phyloP scores from a whole-genome alignment of 2,888 invertebrate species.

The Drosophila parthenogenetica region DNA sequence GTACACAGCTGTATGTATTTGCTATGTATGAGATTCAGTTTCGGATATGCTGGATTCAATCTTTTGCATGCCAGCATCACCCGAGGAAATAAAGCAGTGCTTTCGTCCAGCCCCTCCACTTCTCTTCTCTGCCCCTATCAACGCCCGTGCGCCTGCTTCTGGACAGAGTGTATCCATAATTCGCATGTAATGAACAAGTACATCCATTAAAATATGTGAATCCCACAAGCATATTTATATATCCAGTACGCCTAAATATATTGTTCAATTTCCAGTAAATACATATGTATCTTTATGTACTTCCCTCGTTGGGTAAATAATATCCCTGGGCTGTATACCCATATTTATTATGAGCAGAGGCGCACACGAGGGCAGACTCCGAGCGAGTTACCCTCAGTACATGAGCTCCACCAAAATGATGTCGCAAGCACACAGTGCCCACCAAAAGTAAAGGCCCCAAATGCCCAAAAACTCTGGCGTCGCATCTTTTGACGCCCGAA shows the following conservation, averaged over 20 bases:
- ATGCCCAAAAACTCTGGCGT: constrained; percentile 29
- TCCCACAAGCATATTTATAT: constrained; percentile 3
- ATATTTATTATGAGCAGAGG: constrained; percentile 7
- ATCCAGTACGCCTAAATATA: constrained; percentile 7
- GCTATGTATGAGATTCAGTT: constrained; percentile 44
- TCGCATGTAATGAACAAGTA: constrained; percentile 24
- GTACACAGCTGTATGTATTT: constrained; percentile 31
- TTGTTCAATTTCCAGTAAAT: no score
- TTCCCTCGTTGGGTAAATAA: constrained; percentile 9
- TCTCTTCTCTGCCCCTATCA: no score
- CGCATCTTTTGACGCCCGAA: constrained; percentile 64
- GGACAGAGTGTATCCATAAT: constrained; percentile 26
- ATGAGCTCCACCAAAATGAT: constrained; percentile 25
- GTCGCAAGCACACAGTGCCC: constrained; percentile 10
- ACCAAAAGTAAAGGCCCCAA: constrained; percentile 30
- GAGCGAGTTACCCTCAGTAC: constrained; percentile 27
- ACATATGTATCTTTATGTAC: not conserved
- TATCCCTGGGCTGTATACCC: constrained; percentile 27
- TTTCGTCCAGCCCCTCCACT: constrained; percentile 22
- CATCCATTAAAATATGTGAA: constrained; percentile 9
- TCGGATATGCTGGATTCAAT: constrained; percentile 67
- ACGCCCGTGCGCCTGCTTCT: constrained; percentile 15
- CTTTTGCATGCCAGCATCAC: constrained; percentile 70
- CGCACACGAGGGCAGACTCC: constrained; percentile 1
- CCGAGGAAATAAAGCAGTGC: constrained; percentile 75